Base-by-base conservation (phyloP, 2,888 invertebrate species). In the Coecobrya sp. region DNA sequence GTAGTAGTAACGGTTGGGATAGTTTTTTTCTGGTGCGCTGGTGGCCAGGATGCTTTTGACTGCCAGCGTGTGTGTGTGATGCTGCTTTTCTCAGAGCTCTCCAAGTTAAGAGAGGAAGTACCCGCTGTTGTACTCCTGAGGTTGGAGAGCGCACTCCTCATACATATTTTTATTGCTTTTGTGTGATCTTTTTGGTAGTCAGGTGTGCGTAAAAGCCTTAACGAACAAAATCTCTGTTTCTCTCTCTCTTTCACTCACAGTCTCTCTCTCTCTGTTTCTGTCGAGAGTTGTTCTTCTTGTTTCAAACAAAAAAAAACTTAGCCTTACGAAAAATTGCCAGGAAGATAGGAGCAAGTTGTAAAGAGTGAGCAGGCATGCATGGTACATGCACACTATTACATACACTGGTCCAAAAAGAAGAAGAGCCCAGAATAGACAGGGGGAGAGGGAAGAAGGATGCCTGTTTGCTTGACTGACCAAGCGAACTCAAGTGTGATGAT, bases 401-500 rank as follows among this genome's bases (percentile, higher is more conserved):
- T 19, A n/a, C 59, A 25, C 49, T 0, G 10, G n/a, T 19, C 59
- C 45, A 73, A 73, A 22, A 65, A 8, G 62, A 45, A 45, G 25
- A 27, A 7, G 55, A 82, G 59, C 5, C 0, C 10, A 36, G 82
- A 62, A 27, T 25, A 76, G 76, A 76, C 7, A 76, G 68, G 2
- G 2, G 65, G 27, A 86, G 25, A 68, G 13, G 89, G 36, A 82
- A 68, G 81, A 89, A 52, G 45, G 76, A 90, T 86, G 90, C 90
- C 84, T 90, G 85, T 55, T 79, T 90, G 90, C 85, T 86, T 90
- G 90, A 65, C 85, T 86, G 90, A 76, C 90, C 90, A 90, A 90
- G 90, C 85, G 90, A 90, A 90, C 90, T 90, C 90, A 65, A 90
- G 90, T 90, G 90, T 85, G 79, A 90, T 85, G 90, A 76, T 90